A percentile compares a stretch with the other conserved stretches of the same genome.
phyloP scores from a whole-genome alignment of 2,888 invertebrate genomes.

The Ditula angustiorana region DNA sequence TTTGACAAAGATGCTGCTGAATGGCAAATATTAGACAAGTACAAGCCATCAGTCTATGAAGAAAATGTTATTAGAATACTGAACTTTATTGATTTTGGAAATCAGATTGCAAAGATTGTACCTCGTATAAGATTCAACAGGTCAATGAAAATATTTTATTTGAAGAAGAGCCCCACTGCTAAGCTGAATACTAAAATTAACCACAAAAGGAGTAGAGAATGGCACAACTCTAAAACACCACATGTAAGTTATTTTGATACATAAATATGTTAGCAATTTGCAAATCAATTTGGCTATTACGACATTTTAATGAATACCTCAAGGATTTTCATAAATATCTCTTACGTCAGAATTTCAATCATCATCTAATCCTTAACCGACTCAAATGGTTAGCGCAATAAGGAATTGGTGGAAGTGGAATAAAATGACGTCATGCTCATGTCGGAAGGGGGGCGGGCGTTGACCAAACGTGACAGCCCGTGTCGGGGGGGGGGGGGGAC shows the following conservation, averaged over 20 bases:
- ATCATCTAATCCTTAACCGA: too few species aligned
- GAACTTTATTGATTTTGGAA: conserved; percentile 93
- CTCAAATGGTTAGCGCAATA: too few species aligned
- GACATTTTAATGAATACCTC: too few species aligned
- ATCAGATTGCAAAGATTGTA: conserved; percentile 87
- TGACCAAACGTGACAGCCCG: too few species aligned
- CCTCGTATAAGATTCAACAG: conserved; percentile 89
- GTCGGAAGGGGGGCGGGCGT: too few species aligned
- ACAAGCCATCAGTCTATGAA: conserved; percentile 86
- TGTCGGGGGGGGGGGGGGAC: too few species aligned
- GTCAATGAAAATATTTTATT: conserved; percentile 75
- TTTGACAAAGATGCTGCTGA: conserved; percentile 88
- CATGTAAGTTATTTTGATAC: conserved; percentile 58
- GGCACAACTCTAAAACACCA: conserved; percentile 76
- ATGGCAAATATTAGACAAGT: conserved; percentile 87
- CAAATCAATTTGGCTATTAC: too few species aligned
- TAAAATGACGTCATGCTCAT: too few species aligned
- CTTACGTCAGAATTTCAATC: too few species aligned
- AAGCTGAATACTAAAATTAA: conserved; percentile 71
- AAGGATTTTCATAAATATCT: too few species aligned
- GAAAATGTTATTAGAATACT: conserved; percentile 91
- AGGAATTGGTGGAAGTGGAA: too few species aligned
- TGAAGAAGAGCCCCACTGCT: conserved; percentile 66
- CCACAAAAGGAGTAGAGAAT: conserved; percentile 74
- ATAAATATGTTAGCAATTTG: too few species aligned